Percentiles rank a stretch among this genome's conserved stretches.
Conservation (phyloP, 2,797 vertebrate genomes). For the Steatocranus sp. region DNA sequence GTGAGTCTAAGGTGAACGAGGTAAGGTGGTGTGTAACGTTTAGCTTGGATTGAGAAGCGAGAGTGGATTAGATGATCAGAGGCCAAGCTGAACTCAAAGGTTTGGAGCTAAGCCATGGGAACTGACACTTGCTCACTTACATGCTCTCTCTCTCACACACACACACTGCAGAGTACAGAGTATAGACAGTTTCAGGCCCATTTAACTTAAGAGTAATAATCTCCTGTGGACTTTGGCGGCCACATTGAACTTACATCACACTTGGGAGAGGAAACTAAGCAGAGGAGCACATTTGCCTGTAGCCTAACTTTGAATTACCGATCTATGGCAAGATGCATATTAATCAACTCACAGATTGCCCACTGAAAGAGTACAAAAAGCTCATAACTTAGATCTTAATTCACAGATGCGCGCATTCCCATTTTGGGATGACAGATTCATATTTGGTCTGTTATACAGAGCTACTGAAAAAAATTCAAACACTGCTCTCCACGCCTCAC, state of each 20-base stretch:
- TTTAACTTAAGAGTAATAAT: conserved; percentile 57
- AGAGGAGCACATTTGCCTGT: conserved; percentile 24
- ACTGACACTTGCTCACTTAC: neutral
- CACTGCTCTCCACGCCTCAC: neutral
- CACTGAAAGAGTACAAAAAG: neutral
- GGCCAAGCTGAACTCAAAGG: conserved; percentile 31
- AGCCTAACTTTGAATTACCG: conserved; percentile 10
- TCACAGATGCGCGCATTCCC: neutral
- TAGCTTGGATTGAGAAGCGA: conserved; percentile 26
- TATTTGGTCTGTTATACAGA: neutral
- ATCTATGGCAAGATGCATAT: conserved; percentile 18
- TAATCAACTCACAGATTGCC: conserved; percentile 7
- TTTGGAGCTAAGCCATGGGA: conserved; percentile 31
- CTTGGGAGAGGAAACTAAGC: conserved; percentile 27
- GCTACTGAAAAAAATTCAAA: neutral
- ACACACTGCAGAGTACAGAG: neutral
- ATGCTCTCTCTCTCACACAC: neutral
- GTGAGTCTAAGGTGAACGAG: neutral
- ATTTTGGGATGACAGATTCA: neutral
- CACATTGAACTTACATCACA: conserved; percentile 41
- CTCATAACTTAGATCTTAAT: neutral
- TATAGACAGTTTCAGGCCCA: conserved; percentile 33
- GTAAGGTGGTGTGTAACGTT: neutral
- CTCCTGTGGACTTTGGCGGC: conserved; percentile 44
- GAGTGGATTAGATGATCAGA: conserved; percentile 43